These are phyloP conservation scores for Serripes groenlandicus DNA, from an alignment of 2,888 invertebrate genomes.

Conservation along the genomic window DNA sequence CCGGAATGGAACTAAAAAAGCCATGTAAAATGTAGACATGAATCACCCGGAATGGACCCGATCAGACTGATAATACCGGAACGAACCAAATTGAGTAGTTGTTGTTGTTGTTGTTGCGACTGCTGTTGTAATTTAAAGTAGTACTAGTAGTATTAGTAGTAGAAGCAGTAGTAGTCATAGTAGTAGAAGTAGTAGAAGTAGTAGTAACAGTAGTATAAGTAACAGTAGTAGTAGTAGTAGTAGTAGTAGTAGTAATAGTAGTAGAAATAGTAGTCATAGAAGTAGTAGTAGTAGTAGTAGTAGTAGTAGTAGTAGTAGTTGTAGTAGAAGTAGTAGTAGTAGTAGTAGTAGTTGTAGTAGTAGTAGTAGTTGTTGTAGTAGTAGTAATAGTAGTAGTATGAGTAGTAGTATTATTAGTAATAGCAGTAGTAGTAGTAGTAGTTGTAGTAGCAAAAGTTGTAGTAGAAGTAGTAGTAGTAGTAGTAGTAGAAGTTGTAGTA, in stretches of 20 bases:
- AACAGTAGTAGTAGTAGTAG: not conserved
- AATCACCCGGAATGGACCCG: no score
- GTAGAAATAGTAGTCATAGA: not conserved
- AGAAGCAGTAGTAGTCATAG: no score
- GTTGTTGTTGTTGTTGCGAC: no score
- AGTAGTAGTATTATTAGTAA: not conserved
- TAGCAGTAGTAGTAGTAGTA: not conserved
- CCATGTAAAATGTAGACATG: no score
- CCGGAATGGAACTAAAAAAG: no score
- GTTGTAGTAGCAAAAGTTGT: not conserved
- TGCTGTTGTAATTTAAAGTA: no score
- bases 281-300: not conserved
- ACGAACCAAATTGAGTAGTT: no score
- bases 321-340: not conserved
- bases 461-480: not conserved
- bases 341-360: not conserved
- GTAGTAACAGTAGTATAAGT: not conserved
- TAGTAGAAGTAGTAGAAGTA: no score
- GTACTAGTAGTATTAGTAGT: no score
- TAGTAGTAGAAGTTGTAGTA: not conserved
- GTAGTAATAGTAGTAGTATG: not conserved
- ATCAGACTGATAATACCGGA: no score
- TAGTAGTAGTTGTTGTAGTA: not conserved
- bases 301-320: not conserved
- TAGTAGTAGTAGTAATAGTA: not conserved